Conservation (phyloP, 2,888 invertebrate species). For the Meiosimyza decipiens region DNA sequence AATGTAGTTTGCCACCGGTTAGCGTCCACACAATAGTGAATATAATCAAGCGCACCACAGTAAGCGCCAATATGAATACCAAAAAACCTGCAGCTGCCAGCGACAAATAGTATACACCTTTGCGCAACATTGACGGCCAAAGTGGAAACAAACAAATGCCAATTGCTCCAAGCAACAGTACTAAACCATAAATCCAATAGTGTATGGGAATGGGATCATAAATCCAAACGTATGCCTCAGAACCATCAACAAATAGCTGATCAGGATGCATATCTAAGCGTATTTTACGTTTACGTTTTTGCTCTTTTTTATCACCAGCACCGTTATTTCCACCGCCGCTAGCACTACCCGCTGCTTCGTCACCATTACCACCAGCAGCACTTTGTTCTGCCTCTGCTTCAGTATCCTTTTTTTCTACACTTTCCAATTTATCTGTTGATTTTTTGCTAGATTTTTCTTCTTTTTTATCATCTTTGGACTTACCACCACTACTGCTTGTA, state of each 20-base stretch:
- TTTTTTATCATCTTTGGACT: constrained; percentile 41
- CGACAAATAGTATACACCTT: constrained; percentile 96
- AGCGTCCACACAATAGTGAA: constrained; percentile 92
- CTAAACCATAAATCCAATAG: constrained; percentile 93
- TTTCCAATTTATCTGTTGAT: constrained; percentile 26
- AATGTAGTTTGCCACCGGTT: constrained; percentile 89
- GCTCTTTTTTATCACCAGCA: constrained; percentile 60
- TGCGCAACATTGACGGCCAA: constrained; percentile 94
- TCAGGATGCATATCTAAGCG: constrained; percentile 97
- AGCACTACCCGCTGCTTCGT: constrained; percentile 38
- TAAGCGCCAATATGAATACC: constrained; percentile 90
- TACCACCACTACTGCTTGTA: constrained; percentile 44
- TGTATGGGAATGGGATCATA: constrained; percentile 96
- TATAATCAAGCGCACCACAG: constrained; percentile 87
- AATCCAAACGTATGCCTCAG: constrained; percentile 98
- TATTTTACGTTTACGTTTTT: constrained; percentile 87
- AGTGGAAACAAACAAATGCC: constrained; percentile 98
- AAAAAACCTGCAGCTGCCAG: constrained; percentile 95
- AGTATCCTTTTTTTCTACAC: constrained; percentile 53
- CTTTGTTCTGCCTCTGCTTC: constrained; percentile 50
- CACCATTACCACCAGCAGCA: constrained; percentile 47
- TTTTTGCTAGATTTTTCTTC: constrained; percentile 41
- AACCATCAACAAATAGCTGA: constrained; percentile 92
- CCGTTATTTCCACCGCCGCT: constrained; percentile 37
- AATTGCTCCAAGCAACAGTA: constrained; percentile 91